phyloP scores from a whole-genome alignment of 2,888 invertebrate species.

The Latheticus oryzae region DNA sequence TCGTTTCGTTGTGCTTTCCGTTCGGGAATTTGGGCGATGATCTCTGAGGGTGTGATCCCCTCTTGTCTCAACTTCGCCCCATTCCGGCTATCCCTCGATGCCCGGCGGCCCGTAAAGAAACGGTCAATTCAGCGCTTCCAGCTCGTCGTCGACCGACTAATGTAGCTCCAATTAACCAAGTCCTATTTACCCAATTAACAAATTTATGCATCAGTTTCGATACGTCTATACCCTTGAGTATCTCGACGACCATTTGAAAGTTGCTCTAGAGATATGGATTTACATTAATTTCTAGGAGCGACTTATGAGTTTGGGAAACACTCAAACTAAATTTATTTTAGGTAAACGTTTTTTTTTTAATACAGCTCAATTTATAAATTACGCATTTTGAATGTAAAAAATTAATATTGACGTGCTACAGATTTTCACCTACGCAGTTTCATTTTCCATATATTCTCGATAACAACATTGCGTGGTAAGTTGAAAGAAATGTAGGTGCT shows the following conservation, averaged over 20 bases:
- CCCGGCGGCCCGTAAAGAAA: conserved; percentile 42
- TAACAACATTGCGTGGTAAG: background rate
- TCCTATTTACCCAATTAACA: conserved; percentile 52
- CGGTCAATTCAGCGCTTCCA: conserved; percentile 38
- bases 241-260: conserved; percentile 10
- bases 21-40: conserved; percentile 47
- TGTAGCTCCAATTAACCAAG: conserved; percentile 47
- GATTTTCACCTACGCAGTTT: no score
- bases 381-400: no score
- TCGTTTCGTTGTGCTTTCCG: conserved; percentile 49
- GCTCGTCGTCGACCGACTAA: conserved; percentile 16
- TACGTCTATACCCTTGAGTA: conserved; percentile 15
- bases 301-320: no score
- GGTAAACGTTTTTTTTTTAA: no score
- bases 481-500: background rate
- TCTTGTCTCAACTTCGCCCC: conserved; percentile 29
- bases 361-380: no score
- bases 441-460: no score
- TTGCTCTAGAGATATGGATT: background rate
- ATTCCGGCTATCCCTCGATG: conserved; percentile 31
- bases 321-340: no score
- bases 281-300: background rate
- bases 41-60: conserved; percentile 41
- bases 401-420: no score
- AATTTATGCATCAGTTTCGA: conserved; percentile 35